Conservation (phyloP, 2,797 vertebrate species). For the Melanotaenia maccullochi region DNA sequence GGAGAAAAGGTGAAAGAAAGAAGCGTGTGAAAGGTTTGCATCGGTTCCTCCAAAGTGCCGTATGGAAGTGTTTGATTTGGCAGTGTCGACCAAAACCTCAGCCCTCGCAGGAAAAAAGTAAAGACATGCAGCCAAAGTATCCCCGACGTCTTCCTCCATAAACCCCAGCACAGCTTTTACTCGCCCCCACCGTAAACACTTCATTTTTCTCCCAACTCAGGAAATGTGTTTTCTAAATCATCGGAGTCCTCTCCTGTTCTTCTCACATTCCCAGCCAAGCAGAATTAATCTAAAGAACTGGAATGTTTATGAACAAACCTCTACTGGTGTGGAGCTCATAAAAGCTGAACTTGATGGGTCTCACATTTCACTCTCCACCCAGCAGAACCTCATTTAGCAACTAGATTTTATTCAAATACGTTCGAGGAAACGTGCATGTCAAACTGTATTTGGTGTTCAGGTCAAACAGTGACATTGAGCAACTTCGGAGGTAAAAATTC, state of each 20-base stretch:
- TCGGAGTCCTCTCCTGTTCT: too few relatives aligned
- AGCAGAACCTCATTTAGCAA: conserved; percentile 48
- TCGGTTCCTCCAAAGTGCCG: conserved; percentile 55
- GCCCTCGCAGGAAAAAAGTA: too few relatives aligned
- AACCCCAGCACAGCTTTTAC: too few relatives aligned
- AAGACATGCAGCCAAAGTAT: too few relatives aligned
- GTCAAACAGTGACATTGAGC: too few relatives aligned
- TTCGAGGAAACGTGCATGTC: conserved; percentile 60
- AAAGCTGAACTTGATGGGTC: conserved; percentile 31
- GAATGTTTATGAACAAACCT: conserved; percentile 31
- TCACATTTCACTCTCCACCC: conserved; percentile 40
- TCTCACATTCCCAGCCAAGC: too few relatives aligned
- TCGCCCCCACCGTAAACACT: too few relatives aligned
- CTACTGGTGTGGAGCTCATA: conserved; percentile 37
- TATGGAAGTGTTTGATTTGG: conserved; percentile 72
- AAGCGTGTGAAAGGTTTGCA: conserved; percentile 60
- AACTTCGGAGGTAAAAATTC: too few relatives aligned
- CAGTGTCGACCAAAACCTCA: background rate
- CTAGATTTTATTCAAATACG: conserved; percentile 39
- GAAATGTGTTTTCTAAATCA: too few relatives aligned
- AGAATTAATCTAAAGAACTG: conserved; percentile 19
- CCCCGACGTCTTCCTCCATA: too few relatives aligned
- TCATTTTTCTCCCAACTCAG: too few relatives aligned
- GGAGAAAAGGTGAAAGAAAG: conserved; percentile 40
- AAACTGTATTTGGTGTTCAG: conserved; percentile 51